Base-by-base conservation (phyloP, 2,888 invertebrate species). In the Onchidella celtica region DNA sequence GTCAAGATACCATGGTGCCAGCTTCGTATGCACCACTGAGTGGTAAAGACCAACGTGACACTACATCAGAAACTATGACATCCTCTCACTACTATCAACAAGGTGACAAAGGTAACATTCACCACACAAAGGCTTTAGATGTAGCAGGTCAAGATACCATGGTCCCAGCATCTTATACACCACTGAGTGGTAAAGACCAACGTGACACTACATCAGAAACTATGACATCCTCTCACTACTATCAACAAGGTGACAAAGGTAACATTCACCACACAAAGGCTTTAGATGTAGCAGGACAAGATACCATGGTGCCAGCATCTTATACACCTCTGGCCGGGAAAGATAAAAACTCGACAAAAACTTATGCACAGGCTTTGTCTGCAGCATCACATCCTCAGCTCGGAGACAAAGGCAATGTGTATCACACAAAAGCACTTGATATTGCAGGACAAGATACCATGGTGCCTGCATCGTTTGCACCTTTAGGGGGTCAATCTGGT, bases 31-130 rank as follows among this genome's bases (percentile, higher is more conserved):
- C 38, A 47, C 29, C 65, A 24, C 65, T 65, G 24, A 24, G 59
- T 59, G 59, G 59, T n/a, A 9, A 9, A 4, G 38, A 32, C 2
- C 66, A 74, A 55, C n/a, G n/a, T n/a, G 1, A 73, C 59, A 57
- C 57, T 72, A 59, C 59, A 17, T 59, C 59, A 4, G 3, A 34
- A 1, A 17, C 36, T 29, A 36, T 47, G 57, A 59, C 38, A 29
- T 38, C 36, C 17, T 6, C 9, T 27, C n/a, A 9, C n/a, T n/a
- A 32, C n/a, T 29, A 38, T 2, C 70, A 47, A 14, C 21, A n/a
- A 21, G 83, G 83, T 0, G 83, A 81, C 47, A 61, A 29, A 11
- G 83, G 83, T 21, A 84, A 81, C 34, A 47, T 66, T 0, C 77
- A 70, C 29, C 57, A 76, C 40, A 24, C 79, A 14, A 55, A 68